Evolutionary conservation across 2,888 invertebrate species (phyloP).

Genomic region (Noctua janthe): DNA sequence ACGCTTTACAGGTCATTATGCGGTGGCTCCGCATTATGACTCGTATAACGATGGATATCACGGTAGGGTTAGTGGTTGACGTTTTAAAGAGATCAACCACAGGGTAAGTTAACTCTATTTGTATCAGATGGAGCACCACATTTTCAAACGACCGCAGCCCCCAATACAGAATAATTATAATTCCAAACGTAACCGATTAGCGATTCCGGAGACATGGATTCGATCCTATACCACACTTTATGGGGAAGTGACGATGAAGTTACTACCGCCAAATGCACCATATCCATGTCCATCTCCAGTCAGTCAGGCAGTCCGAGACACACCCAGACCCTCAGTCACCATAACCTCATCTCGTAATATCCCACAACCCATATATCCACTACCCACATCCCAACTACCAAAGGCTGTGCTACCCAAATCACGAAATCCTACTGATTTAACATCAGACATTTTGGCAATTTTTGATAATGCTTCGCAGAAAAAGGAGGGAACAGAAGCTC

Average conservation of each 20-base stretch:
- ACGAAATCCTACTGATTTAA: neutral
- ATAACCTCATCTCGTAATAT: neutral
- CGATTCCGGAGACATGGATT: neutral
- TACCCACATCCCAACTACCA: neutral
- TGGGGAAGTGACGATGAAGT: neutral
- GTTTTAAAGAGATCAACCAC: neutral
- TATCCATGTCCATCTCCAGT: neutral
- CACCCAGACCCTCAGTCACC: neutral
- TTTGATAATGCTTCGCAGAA: neutral
- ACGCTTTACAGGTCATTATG: neutral
- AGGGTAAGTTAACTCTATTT: neutral
- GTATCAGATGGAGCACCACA: neutral
- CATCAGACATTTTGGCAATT: neutral
- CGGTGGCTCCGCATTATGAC: neutral
- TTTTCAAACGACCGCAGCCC: neutral
- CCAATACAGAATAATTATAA: neutral
- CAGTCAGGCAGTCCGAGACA: too few species aligned
- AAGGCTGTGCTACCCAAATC: neutral
- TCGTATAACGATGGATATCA: neutral
- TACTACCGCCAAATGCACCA: constrained; percentile 4
- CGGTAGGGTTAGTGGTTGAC: neutral
- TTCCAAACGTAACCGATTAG: neutral
- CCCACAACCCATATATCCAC: neutral
- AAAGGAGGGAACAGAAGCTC: neutral
- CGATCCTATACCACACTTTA: neutral